A percentile compares a stretch with the other conserved stretches of the same genome.
Conservation (phyloP, 2,113 vertebrate species). For the Hystrix brachyura region DNA sequence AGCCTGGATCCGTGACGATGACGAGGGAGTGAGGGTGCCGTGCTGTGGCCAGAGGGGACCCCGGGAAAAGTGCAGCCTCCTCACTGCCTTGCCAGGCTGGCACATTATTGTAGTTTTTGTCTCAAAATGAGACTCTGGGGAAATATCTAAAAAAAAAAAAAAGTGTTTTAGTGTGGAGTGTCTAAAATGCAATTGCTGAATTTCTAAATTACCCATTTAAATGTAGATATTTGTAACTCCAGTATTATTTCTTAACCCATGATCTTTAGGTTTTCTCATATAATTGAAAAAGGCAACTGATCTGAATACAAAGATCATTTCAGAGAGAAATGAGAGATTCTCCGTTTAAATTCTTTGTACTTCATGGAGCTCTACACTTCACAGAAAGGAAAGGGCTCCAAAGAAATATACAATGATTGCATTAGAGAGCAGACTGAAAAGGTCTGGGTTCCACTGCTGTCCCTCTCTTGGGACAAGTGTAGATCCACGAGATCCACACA, state of each 20-base stretch:
- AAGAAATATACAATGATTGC: not conserved
- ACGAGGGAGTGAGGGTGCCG: rapidly evolving
- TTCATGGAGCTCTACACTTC: not conserved
- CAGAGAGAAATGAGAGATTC: constrained; percentile 17
- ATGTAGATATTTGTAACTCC: not conserved
- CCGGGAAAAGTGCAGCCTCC: not conserved
- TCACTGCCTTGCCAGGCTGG: not conserved
- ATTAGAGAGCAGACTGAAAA: not conserved
- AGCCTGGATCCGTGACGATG: not conserved
- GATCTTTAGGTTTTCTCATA: not conserved
- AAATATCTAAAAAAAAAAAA: not conserved
- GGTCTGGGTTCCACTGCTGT: not conserved
- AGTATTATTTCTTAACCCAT: constrained; percentile 42
- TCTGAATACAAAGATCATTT: constrained; percentile 30
- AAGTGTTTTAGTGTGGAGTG: not conserved
- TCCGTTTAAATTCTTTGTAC: not conserved
- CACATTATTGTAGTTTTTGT: constrained; percentile 57
- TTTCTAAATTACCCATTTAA: constrained; percentile 64
- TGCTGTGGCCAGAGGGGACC: not conserved
- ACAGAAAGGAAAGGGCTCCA: not conserved
- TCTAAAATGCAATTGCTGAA: constrained; percentile 19
- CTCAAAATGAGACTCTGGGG: constrained; percentile 50
- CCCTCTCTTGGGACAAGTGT: not conserved
- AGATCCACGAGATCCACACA: not conserved
- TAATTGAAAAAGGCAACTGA: constrained; percentile 3